These are phyloP conservation scores for Danio jaintianensis DNA, from an alignment of 2,797 vertebrate species.

Conservation along the genomic window DNA sequence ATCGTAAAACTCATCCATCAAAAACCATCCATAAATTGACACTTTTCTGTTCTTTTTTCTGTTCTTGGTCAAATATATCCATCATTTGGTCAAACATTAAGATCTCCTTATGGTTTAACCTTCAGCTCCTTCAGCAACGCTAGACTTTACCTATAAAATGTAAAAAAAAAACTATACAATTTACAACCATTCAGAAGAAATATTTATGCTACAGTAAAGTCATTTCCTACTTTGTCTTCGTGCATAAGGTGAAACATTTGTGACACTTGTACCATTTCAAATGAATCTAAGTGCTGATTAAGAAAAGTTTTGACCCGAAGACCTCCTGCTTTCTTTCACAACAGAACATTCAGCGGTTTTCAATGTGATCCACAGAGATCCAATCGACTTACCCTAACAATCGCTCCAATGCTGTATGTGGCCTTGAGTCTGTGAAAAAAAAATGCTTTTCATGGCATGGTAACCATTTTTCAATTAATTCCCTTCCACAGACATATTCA, in stretches of 20 bases:
- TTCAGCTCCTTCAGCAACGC: not conserved
- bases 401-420: conserved; percentile 22
- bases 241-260: not conserved
- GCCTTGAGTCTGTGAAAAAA: conserved; percentile 56
- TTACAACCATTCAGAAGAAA: not conserved
- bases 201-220: not conserved
- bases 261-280: not conserved
- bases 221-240: not conserved
- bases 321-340: conserved; percentile 12
- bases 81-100: too few relatives aligned
- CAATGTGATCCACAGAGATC: conserved; percentile 27
- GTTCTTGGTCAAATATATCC: too few relatives aligned
- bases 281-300: conserved; percentile 2
- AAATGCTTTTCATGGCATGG: conserved; percentile 49
- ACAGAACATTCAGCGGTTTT: conserved; percentile 26
- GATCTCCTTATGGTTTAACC: not conserved
- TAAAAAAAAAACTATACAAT: too few relatives aligned
- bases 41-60: too few relatives aligned
- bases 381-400: conserved; percentile 31
- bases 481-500: conserved; percentile 58
- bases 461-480: conserved; percentile 60
- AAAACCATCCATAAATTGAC: too few relatives aligned
- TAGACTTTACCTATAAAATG: too few relatives aligned
- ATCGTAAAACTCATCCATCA: too few relatives aligned
- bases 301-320: not conserved